Evolutionary conservation across 2,113 vertebrate genomes (phyloP).

Genomic region (Anguilla rostrata): DNA sequence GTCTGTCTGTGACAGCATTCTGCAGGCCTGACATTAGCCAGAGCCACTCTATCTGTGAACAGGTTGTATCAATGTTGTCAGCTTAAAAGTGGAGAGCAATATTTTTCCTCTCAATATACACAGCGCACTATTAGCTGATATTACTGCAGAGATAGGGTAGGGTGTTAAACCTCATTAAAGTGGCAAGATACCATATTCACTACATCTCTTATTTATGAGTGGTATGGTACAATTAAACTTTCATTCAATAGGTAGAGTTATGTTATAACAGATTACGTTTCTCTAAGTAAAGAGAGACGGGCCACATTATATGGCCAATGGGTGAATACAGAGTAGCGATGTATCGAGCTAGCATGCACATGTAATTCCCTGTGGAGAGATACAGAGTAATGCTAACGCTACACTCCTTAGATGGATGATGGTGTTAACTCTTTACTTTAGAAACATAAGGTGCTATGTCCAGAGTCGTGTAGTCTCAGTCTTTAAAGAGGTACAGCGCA

Average conservation of each 20-base stretch:
- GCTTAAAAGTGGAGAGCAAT: background rate
- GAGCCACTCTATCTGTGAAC: too few relatives aligned
- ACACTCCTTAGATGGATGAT: background rate
- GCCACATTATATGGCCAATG: background rate
- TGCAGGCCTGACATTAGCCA: background rate
- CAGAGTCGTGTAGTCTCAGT: background rate
- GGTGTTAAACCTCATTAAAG: background rate
- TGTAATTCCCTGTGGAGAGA: background rate
- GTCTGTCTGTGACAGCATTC: background rate
- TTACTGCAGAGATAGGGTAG: background rate
- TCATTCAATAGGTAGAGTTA: background rate
- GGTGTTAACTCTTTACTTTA: background rate
- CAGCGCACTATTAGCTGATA: background rate
- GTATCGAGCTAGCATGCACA: background rate
- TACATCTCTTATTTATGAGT: background rate
- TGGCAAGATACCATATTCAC: background rate
- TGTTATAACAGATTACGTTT: background rate
- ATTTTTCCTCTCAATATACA: background rate
- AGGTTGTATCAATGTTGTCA: background rate
- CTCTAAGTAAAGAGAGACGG: background rate
- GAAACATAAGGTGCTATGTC: background rate
- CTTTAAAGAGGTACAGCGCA: background rate
- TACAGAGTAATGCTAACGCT: background rate
- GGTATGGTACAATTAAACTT: background rate
- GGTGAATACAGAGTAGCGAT: background rate